Percentiles rank a stretch among this genome's conserved stretches.
phyloP scores from a whole-genome alignment of 2,797 vertebrate genomes.

The Eupleurogrammus muticus region DNA sequence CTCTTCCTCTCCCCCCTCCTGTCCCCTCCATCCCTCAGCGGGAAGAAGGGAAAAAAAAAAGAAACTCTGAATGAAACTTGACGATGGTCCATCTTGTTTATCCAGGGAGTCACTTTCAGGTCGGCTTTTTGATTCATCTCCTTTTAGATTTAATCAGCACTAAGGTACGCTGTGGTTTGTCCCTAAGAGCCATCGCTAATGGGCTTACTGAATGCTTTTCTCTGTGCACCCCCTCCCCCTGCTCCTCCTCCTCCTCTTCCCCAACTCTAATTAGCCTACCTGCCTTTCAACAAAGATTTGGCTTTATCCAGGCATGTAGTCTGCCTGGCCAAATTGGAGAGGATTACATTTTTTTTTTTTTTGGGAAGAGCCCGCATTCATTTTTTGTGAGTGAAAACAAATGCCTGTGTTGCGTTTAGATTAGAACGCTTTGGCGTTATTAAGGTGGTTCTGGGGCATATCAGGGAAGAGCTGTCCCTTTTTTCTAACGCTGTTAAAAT shows the following conservation, averaged over 20 bases:
- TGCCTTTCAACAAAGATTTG: constrained; percentile 90
- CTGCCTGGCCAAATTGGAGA: constrained; percentile 82
- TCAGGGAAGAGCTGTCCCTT: constrained; percentile 8
- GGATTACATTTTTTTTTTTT: constrained; percentile 79
- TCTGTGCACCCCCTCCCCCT: constrained; percentile 72
- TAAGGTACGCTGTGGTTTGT: constrained; percentile 93
- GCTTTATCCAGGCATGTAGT: constrained; percentile 81
- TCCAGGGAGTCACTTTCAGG: constrained; percentile 94
- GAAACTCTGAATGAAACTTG: constrained; percentile 93
- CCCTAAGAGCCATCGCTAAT: constrained; percentile 97
- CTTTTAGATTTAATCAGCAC: constrained; percentile 98
- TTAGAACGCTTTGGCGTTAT: constrained; percentile 58
- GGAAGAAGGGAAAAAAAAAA: constrained; percentile 39
- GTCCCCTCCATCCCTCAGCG: constrained; percentile 50
- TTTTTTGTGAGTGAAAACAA: constrained; percentile 69
- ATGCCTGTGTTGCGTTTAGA: constrained; percentile 64
- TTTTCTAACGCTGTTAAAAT: constrained; percentile 23
- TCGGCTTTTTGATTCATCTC: constrained; percentile 93
- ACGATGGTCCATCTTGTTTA: constrained; percentile 94
- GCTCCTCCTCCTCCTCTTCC: constrained; percentile 48
- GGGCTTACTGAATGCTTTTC: constrained; percentile 96
- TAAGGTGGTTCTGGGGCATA: constrained; percentile 18
- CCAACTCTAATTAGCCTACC: constrained; percentile 88
- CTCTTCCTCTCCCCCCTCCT: constrained; percentile 33
- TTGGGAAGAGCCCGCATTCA: constrained; percentile 67